Evolutionary conservation across 2,888 invertebrate genomes (phyloP), one percentile per base, ranked within the genome.

Genomic region (Parnassius mnemosyne): DNA sequence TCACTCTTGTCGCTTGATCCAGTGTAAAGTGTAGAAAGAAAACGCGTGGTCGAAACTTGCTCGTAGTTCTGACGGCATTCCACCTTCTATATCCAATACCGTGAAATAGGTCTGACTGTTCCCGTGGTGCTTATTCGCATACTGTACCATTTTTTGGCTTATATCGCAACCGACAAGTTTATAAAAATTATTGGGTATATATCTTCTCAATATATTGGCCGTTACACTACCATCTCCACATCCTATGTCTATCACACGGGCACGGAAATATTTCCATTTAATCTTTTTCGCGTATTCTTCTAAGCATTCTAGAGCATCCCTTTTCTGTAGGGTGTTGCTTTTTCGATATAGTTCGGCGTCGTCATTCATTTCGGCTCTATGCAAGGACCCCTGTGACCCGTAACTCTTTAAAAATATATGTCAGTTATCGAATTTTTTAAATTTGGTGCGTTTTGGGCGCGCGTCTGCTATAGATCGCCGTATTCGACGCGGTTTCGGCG

Each of bases 21-120:
- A 96, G 74, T 96, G 96, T 3, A 97, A 85, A 66, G 95, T 94
- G 78, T 96, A 96, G 77, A 96, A 96, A 0, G 96, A 96, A 59
- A 95, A 93, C 0, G 93, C 92, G 74, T 96, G 95, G 74, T 94
- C 92, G 73, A 95, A 96, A 42, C 82, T 75, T 58, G 84, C 89
- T 13, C 82, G 73, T 53, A 93, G 72, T 25, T 92, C 83, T 1
- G 80, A 77, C 0, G 93, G 92, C 56, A 94, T 67, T 34, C 87
- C 77, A 0, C 87, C 80, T 0, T 92, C 82, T 53, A 96, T 94
- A 72, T 96, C 94, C 63, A 94, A 76, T 41, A 81, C 75, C 43
- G 88, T 81, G 68, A 94, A 93, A 44, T 89, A 81, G 0, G 92
- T 83, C 52, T 82, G 78, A 3, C 85, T 80, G 66, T 92, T 77